These are phyloP conservation scores for Dissostichus mawsoni DNA, from an alignment of 2,113 vertebrate species.

Conservation along the genomic window DNA sequence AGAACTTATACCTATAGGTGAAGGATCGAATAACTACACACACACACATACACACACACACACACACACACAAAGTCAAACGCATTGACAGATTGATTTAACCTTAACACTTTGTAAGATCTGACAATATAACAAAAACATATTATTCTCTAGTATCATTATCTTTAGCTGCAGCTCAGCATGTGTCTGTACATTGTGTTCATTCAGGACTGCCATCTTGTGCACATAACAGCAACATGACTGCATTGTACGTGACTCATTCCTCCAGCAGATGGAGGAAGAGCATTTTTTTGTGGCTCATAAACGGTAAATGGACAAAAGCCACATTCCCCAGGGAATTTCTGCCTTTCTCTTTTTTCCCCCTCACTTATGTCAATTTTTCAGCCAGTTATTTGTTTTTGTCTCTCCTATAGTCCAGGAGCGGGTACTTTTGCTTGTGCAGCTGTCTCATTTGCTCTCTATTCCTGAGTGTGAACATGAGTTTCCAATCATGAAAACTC, in stretches of 20 bases:
- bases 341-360: slow-evolving; percentile 22
- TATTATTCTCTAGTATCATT: background rate
- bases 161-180: background rate
- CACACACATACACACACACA: too few species aligned
- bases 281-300: slow-evolving; percentile 37
- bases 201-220: slow-evolving; percentile 51
- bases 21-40: background rate
- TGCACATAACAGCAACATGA: slow-evolving; percentile 8
- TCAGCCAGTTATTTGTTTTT: slow-evolving; percentile 1
- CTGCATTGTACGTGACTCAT: slow-evolving; percentile 34
- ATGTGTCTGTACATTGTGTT: background rate
- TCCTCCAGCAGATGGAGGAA: slow-evolving; percentile 72
- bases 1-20: background rate
- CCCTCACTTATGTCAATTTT: slow-evolving; percentile 36
- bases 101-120: background rate
- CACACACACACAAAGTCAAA: too few species aligned
- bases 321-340: slow-evolving; percentile 19
- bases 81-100: too few species aligned
- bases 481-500: slow-evolving; percentile 13
- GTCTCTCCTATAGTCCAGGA: background rate
- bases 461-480: background rate
- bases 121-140: background rate
- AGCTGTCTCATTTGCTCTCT: background rate
- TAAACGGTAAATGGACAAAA: background rate
- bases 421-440: background rate